Evolutionary conservation across 2,113 vertebrate species (phyloP), one percentile per base, ranked within the genome.

Genomic region (Strigops habroptila): DNA sequence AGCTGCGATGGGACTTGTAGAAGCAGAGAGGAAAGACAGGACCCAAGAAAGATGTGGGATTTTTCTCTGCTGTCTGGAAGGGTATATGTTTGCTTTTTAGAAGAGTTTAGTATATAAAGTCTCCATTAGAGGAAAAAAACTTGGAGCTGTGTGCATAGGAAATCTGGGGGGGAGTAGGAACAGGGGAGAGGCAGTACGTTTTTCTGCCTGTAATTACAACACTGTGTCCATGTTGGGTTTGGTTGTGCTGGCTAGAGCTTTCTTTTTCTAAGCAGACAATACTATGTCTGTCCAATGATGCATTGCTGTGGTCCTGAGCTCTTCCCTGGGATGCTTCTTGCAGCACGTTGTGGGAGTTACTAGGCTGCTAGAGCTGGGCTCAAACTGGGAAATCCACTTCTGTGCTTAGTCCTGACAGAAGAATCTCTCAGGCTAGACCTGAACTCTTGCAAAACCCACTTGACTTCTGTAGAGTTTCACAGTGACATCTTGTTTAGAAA

Each of bases 1-100:
- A 96, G 91, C 90, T 96, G 88, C 86, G 82, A n/a, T 93, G 68
- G 41, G 85, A 83, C 76, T 48, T 69, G 12, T 39, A 82, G 79
- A 28, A 77, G 35, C n/a, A 77, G 82, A 76, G 30, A 87, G 24
- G 44, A 92, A 82, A 79, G 64, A 82, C 44, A 62, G 28, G 70
- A 37, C 14, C 28, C 18, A 24, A 33, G 31, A 82, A 94, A 88
- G 24, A 62, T 37, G 19, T 23, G 35, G 18, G 16, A 44, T 62
- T 69, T 69, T 88, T 79, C 15, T 44, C 15, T 76, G 16, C 14
- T 80, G 3, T 78, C 8, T 73, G 6, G 82, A 65, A 86, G 5
- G 3, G 2, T 65, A 28, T 44, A 57, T 82, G 35, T 70, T 82
- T 93, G 18, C 37, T 52, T 93, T 80, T 59, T 73, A 43, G 65